A percentile compares a stretch with the other conserved stretches of the same genome.
These are phyloP conservation scores for Chironomus tentans DNA, from an alignment of 2,888 invertebrate genomes.

Conservation along the genomic window DNA sequence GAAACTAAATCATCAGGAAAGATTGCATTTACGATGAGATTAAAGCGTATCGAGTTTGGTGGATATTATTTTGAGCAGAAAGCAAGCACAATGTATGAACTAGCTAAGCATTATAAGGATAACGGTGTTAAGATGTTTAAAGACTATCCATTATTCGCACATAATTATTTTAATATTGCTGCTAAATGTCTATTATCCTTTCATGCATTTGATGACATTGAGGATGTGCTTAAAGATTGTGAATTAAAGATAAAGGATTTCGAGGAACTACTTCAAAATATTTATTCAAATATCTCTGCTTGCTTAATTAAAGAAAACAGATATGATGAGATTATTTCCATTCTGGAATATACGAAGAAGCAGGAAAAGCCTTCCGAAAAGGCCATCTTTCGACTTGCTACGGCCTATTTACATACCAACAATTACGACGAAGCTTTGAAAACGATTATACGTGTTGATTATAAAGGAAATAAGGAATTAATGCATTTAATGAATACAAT, in stretches of 20 bases:
- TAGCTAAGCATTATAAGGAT: constrained; percentile 43
- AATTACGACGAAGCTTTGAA: constrained; percentile 57
- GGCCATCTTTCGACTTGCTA: constrained; percentile 45
- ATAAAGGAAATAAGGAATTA: constrained; percentile 58
- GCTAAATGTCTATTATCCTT: constrained; percentile 63
- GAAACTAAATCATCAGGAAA: constrained; percentile 33
- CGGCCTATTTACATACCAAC: constrained; percentile 46
- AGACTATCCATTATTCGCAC: constrained; percentile 57
- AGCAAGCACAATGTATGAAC: constrained; percentile 39
- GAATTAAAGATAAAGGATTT: constrained; percentile 44
- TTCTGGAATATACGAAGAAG: constrained; percentile 47
- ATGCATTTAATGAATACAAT: constrained; percentile 44
- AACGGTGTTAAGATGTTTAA: constrained; percentile 56
- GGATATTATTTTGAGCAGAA: constrained; percentile 42
- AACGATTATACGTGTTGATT: constrained; percentile 46
- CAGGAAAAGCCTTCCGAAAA: constrained; percentile 41
- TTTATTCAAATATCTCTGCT: constrained; percentile 75
- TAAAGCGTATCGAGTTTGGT: constrained; percentile 39
- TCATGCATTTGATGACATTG: constrained; percentile 43
- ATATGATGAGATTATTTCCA: constrained; percentile 54
- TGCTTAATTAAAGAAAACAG: constrained; percentile 64
- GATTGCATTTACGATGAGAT: constrained; percentile 38
- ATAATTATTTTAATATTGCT: constrained; percentile 61
- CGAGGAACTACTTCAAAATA: constrained; percentile 50
- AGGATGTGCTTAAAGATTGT: constrained; percentile 36